Base-by-base conservation (phyloP, 2,888 invertebrate genomes). In the Gerosis bhagava region DNA sequence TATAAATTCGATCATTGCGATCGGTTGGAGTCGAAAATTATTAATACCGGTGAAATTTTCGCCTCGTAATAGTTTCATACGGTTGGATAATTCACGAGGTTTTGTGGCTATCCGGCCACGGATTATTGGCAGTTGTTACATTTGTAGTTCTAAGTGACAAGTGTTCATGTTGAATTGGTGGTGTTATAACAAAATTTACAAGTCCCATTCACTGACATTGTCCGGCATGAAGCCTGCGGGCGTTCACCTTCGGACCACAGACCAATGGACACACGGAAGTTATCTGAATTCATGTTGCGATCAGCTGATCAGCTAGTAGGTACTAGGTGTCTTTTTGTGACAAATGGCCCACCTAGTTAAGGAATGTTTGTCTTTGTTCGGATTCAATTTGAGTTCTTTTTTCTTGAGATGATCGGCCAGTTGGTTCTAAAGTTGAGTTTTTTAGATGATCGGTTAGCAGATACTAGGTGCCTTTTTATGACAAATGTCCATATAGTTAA, bases 201-300 rank as follows among this genome's bases (percentile, higher is more conserved):
- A 36, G n/a, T 49, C 55, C 73, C 73, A 69, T 65, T 79, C 73
- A 65, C 69, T 77, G 81, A 63, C 80, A 77, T 81, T 81, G 77
- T 56, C 70, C 66, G 63, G 62, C 49, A n/a, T n/a, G 62, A 51
- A 63, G 66, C 73, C 70, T 53, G 73, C 63, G 83, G 81, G 70
- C 80, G 74, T 73, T 82, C 73, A 81, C 83, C 83, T 83, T 65
- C 65, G 49, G 29, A 31, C 48, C 44, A 39, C 57, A 54, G 59
- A 56, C 54, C 49, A 55, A 45, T 50, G 58, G 56, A 44, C 50
- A 58, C 54, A 52, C 65, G 66, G 66, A 67, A 66, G 60, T 57
- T 12, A 10, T 31, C 12, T n/a, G n/a, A n/a, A n/a, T n/a, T n/a
- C 28, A 36, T 11, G 24, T 29, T n/a, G n/a, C n/a, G n/a, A n/a